Evolutionary conservation across 2,888 invertebrate genomes (phyloP).

Genomic region (Drosophila longiperda): DNA sequence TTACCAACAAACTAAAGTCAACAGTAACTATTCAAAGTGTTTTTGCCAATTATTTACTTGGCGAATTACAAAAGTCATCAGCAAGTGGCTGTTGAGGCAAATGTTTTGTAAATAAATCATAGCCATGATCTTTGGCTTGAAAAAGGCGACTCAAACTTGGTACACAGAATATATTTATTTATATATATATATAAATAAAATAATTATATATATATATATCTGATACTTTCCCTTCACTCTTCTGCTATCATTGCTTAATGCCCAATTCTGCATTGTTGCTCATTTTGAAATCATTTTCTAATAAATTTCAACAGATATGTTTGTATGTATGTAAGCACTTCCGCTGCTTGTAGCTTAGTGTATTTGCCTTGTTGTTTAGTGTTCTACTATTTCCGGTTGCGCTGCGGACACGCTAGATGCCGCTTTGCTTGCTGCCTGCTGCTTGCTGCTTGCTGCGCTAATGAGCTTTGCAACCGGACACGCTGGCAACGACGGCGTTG

Average conservation of each 20-base stretch:
- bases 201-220: too few relatives aligned
- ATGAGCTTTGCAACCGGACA: conserved; percentile 79
- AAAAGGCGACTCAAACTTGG: too few relatives aligned
- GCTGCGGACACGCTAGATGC: conserved; percentile 47
- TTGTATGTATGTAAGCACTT: neutral
- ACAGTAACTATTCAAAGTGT: conserved; percentile 28
- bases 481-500: conserved; percentile 49
- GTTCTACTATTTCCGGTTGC: conserved; percentile 49
- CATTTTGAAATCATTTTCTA: neutral
- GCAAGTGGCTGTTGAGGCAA: neutral
- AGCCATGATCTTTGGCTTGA: too few relatives aligned
- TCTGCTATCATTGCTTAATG: neutral
- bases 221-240: too few relatives aligned
- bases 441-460: conserved; percentile 45
- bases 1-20: conserved; percentile 6
- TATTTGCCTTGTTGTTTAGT: conserved; percentile 33
- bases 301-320: conserved; percentile 2
- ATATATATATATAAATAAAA: too few relatives aligned
- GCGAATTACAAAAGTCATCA: conserved; percentile 33
- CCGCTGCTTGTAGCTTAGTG: neutral
- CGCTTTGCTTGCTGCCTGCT: conserved; percentile 37
- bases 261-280: neutral
- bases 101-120: neutral
- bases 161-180: too few relatives aligned
- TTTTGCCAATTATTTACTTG: conserved; percentile 52